These are phyloP conservation scores for Antheraea yamamai DNA, from an alignment of 2,888 invertebrate genomes.

Conservation along the genomic window DNA sequence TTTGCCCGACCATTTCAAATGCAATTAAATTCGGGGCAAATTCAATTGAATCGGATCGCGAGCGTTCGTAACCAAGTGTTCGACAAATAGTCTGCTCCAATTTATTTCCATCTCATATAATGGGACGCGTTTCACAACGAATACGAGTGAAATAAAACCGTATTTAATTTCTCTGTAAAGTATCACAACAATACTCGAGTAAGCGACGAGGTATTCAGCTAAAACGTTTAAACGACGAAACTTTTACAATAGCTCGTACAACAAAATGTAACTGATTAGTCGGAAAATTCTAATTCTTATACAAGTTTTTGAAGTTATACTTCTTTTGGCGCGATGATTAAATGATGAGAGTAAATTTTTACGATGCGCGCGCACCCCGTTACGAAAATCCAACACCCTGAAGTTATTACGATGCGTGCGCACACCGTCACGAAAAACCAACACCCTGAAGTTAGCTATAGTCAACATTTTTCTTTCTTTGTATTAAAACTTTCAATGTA, in stretches of 20 bases:
- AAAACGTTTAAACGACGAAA: conserved; percentile 36
- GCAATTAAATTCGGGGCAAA: conserved; percentile 77
- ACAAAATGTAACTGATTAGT: background rate
- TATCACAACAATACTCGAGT: conserved; percentile 41
- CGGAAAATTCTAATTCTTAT: background rate
- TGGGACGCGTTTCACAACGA: conserved; percentile 70
- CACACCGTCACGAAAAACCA: no score
- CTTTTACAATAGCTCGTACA: conserved; percentile 6
- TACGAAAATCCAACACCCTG: no score
- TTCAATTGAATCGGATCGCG: conserved; percentile 69
- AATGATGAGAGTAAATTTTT: no score
- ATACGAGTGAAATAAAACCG: conserved; percentile 60
- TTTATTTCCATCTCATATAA: conserved; percentile 73
- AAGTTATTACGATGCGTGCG: no score
- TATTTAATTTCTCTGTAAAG: conserved; percentile 64
- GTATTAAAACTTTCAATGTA: no score
- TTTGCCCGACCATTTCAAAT: conserved; percentile 65
- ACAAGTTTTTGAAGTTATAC: background rate
- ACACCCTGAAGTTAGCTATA: no score
- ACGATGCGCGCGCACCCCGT: no score
- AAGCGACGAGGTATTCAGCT: conserved; percentile 38
- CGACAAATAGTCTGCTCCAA: conserved; percentile 75
- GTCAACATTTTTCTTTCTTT: no score
- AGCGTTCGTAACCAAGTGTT: conserved; percentile 69
- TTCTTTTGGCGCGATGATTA: background rate